Base-by-base conservation (phyloP, 2,113 vertebrate genomes). In the Sinocyclocheilus rhinocerous region DNA sequence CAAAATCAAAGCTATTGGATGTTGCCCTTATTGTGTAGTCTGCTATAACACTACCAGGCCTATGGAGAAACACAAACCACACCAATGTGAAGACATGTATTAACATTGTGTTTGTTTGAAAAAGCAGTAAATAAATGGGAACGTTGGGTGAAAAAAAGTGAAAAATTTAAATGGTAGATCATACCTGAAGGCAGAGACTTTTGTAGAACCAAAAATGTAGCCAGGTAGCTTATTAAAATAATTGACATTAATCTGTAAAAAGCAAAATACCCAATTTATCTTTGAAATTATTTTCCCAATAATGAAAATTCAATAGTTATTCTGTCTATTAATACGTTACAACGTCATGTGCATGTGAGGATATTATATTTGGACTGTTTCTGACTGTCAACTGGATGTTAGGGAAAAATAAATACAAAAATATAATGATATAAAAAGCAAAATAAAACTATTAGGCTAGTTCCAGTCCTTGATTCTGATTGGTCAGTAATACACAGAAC, bases 21-120 rank as follows among this genome's bases (percentile, higher is more conserved):
- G 33, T 83, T 39, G 89, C 85, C 61, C 9, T 3, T 22, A 95
- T 52, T 33, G 12, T 75, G 65, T 86, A 93, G 18, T 92, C 85
- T 85, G 59, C 65, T 42, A 93, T 86, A n/a, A 92, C 6, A 26
- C 94, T 95, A 67, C 94, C 94, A 59, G 45, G 0, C 4, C 94
- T 95, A 83, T 65, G 75, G 6, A 75, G 20, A 65, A 26, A 76
- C 85, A 84, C 9, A 90, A 80, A 83, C 1, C 84, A 48, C 26
- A 76, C 15, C 16, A 36, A 11, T 39, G 4, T 6, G 6, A 67
- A 15, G 5, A 48, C 45, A 12, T 50, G 33, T 7, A 70, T 36
- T 77, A 11, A 48, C 7, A 55, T 10, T 76, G 24, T 20, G 24
- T 15, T 29, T 26, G 15, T 52, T 45, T 45, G 42, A 72, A 12